Conservation (phyloP, 2,888 invertebrate species). For the Allolobophora icterica region DNA sequence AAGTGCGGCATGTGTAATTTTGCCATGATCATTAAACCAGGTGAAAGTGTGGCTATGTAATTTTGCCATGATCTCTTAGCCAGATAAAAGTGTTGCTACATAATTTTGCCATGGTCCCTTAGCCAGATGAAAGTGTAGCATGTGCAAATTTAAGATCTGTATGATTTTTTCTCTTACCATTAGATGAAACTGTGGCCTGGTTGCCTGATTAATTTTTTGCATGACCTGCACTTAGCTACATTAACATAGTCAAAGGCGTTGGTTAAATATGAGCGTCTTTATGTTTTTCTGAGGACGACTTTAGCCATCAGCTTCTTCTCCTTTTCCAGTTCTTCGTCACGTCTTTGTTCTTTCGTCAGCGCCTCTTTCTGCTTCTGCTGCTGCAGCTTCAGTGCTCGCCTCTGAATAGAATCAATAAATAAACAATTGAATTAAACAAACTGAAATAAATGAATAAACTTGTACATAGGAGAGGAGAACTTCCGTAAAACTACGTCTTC, state of each 20-base stretch:
- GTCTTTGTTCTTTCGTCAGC: constrained; percentile 53
- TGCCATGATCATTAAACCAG: too few species aligned
- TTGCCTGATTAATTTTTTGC: not conserved
- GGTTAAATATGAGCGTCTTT: not conserved
- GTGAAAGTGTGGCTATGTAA: too few species aligned
- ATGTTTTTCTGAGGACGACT: constrained; percentile 27
- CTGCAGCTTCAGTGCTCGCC: constrained; percentile 56
- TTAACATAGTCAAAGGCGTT: not conserved
- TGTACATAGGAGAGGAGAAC: too few species aligned
- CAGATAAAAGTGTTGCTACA: too few species aligned
- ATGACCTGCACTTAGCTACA: not conserved
- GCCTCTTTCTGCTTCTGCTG: constrained; percentile 62
- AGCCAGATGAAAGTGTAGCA: not conserved
- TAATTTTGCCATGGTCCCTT: too few species aligned
- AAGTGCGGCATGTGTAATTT: too few species aligned
- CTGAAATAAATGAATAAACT: not conserved
- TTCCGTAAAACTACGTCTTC: too few species aligned
- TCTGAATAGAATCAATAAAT: constrained; percentile 46
- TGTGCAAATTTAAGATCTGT: not conserved
- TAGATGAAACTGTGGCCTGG: not conserved
- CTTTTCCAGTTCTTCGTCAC: constrained; percentile 55
- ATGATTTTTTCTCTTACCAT: too few species aligned
- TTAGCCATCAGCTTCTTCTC: constrained; percentile 58
- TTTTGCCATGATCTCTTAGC: too few species aligned
- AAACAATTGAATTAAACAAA: not conserved